Percentiles rank a stretch among this genome's conserved stretches.
Conservation (phyloP, 2,113 vertebrate genomes). For the Puffinus mauretanicus region DNA sequence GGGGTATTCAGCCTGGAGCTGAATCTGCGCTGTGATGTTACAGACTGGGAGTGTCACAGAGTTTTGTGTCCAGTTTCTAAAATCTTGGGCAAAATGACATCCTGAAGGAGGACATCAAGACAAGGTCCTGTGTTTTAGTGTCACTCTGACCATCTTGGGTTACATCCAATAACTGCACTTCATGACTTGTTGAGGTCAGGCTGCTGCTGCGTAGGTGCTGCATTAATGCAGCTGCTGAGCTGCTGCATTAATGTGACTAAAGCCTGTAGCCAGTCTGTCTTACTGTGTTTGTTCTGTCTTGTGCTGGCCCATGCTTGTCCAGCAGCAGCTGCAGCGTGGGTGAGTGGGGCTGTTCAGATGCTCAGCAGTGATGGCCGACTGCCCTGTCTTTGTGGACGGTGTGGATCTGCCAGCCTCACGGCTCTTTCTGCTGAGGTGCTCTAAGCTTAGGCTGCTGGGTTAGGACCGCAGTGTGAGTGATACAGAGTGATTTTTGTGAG, state of each 20-base stretch:
- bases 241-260: not conserved
- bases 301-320: not conserved
- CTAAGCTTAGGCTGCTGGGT: not conserved
- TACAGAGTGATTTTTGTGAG: not conserved
- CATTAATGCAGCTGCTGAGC: not conserved
- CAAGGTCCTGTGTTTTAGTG: not conserved
- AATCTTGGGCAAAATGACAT: not conserved
- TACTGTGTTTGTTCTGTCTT: not conserved
- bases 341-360: not conserved
- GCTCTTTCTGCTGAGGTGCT: not conserved
- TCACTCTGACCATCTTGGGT: not conserved
- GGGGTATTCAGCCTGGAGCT: not conserved
- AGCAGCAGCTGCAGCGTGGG: not conserved
- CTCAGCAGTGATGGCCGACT: not conserved
- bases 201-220: not conserved
- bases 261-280: not conserved
- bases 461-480: not conserved
- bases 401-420: not conserved
- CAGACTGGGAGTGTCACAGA: not conserved
- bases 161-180: not conserved
- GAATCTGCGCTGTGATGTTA: not conserved
- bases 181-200: not conserved
- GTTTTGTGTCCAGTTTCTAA: not conserved
- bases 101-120: not conserved
- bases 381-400: not conserved